Evolutionary conservation across 2,113 vertebrate species (phyloP).

Genomic region (Cervus canadensis): DNA sequence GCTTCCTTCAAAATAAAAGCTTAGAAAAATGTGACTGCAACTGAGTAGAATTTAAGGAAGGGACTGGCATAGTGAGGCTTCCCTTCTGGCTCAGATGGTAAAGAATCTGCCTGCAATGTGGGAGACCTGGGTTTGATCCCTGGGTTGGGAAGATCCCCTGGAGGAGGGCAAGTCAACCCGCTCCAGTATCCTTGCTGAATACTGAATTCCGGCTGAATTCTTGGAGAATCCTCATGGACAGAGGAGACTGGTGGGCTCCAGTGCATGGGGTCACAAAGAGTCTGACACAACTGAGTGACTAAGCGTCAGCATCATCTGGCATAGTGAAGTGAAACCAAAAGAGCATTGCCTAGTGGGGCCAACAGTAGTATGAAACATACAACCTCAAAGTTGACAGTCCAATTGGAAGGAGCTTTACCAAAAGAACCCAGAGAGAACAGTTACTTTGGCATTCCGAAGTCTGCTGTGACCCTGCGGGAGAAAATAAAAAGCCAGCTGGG

Average conservation of each 20-base stretch:
- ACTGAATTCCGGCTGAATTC: neutral
- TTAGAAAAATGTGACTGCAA: neutral
- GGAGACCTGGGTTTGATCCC: neutral
- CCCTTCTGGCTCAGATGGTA: neutral
- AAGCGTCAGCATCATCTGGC: neutral
- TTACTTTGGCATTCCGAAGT: fast-evolving
- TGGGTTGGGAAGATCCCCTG: neutral
- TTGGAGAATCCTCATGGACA: neutral
- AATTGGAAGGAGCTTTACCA: neutral
- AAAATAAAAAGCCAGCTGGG: neutral
- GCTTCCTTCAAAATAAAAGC: neutral
- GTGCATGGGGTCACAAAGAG: neutral
- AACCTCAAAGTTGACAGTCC: neutral
- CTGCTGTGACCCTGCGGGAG: neutral
- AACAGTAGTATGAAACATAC: neutral
- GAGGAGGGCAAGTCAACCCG: neutral
- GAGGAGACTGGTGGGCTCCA: neutral
- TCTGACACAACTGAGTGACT: neutral
- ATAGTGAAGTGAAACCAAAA: neutral
- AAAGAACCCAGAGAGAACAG: neutral
- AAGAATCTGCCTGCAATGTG: neutral
- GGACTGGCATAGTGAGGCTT: neutral
- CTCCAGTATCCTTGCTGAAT: neutral
- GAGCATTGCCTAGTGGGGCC: fast-evolving
- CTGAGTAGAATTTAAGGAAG: neutral